These are phyloP conservation scores for Aegotheles bennettii DNA, from an alignment of 2,113 vertebrate species.

Conservation along the genomic window DNA sequence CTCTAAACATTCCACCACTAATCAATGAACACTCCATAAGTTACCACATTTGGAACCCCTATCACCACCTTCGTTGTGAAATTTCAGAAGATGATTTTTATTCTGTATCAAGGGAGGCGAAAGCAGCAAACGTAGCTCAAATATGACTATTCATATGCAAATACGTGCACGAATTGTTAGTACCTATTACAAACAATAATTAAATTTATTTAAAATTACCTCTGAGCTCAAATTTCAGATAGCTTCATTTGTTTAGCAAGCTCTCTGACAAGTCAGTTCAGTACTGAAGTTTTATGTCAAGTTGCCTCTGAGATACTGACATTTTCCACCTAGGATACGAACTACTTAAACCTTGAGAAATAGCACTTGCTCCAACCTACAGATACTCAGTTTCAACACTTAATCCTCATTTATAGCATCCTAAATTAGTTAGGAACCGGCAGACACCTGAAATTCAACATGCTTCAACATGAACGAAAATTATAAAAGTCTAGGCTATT, in stretches of 20 bases:
- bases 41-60: not conserved
- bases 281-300: not conserved
- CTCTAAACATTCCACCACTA: not conserved
- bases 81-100: not conserved
- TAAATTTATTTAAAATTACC: not conserved
- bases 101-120: not conserved
- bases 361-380: not conserved
- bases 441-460: not conserved
- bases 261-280: not conserved
- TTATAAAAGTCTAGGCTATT: not conserved
- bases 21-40: not conserved
- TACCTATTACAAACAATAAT: not conserved
- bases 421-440: not conserved
- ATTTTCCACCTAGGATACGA: not conserved
- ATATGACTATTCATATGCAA: not conserved
- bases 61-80: not conserved
- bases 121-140: not conserved
- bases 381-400: not conserved
- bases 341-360: not conserved
- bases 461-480: not conserved
- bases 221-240: not conserved
- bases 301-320: not conserved
- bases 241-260: not conserved
- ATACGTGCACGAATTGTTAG: not conserved
- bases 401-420: not conserved